Evolutionary conservation across 2,113 vertebrate species (phyloP).

Genomic region (Leptocoma aspasia): DNA sequence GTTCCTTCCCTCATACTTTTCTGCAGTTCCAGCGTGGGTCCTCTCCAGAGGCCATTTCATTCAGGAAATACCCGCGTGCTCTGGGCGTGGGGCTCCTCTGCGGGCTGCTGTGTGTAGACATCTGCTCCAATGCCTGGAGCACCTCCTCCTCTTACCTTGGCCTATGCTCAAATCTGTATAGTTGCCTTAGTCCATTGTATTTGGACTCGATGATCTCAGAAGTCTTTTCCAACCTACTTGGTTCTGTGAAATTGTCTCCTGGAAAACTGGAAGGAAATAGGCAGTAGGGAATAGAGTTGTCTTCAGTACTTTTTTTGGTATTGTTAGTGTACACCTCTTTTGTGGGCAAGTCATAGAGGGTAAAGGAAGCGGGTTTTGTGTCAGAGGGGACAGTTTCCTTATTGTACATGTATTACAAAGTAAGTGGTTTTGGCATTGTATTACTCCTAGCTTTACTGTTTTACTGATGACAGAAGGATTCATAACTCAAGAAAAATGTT

Average conservation of each 20-base stretch:
- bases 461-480: background rate
- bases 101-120: too few species aligned
- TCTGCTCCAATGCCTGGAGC: background rate
- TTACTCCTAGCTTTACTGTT: background rate
- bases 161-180: accelerated
- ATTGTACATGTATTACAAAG: background rate
- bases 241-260: background rate
- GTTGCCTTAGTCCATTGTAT: background rate
- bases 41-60: background rate
- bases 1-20: background rate
- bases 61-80: background rate
- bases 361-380: background rate
- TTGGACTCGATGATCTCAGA: background rate
- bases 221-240: background rate
- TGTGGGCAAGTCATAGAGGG: background rate
- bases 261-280: background rate
- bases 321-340: background rate
- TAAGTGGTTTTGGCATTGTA: background rate
- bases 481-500: background rate
- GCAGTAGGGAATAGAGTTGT: background rate
- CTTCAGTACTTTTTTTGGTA: background rate
- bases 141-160: background rate
- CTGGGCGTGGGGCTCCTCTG: background rate
- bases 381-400: background rate
- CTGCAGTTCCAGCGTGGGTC: too few species aligned